These are phyloP conservation scores for Leptarthrus brevirostris DNA, from an alignment of 2,888 invertebrate species.

Conservation along the genomic window DNA sequence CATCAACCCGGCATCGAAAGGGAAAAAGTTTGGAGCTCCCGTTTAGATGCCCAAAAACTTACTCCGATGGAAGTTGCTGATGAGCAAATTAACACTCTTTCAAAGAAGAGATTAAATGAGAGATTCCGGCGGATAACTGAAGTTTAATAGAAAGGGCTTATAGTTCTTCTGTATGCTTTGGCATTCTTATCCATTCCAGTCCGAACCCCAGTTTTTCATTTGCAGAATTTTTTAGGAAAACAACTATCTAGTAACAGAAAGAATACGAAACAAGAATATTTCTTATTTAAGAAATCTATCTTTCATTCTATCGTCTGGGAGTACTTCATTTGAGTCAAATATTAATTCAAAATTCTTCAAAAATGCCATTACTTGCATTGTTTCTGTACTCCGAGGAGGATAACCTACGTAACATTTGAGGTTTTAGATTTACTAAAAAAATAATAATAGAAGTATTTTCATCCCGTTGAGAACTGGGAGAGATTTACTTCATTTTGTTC, in stretches of 20 bases:
- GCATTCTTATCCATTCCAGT: background rate
- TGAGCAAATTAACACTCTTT: constrained; percentile 44
- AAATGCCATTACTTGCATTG: background rate
- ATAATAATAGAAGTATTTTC: background rate
- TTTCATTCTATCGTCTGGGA: too few species aligned
- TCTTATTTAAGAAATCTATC: too few species aligned
- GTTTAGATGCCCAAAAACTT: background rate
- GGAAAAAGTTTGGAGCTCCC: constrained; percentile 12
- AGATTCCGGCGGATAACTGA: constrained; percentile 38
- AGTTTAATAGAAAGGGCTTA: constrained; percentile 19
- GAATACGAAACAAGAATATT: too few species aligned
- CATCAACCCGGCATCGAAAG: background rate
- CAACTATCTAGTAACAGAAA: too few species aligned
- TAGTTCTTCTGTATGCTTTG: background rate
- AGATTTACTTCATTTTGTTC: background rate
- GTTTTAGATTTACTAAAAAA: too few species aligned
- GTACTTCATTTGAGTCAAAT: too few species aligned
- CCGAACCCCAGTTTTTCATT: too few species aligned
- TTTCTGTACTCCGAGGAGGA: too few species aligned
- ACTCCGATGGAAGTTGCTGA: constrained; percentile 2
- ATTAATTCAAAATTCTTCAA: too few species aligned
- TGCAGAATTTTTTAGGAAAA: too few species aligned
- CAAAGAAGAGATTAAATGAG: constrained; percentile 32
- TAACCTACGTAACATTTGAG: too few species aligned
- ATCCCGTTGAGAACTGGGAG: background rate